A percentile compares a stretch with the other conserved stretches of the same genome.
phyloP scores from a whole-genome alignment of 2,888 invertebrate species.

The Sphaeridia pumilis region DNA sequence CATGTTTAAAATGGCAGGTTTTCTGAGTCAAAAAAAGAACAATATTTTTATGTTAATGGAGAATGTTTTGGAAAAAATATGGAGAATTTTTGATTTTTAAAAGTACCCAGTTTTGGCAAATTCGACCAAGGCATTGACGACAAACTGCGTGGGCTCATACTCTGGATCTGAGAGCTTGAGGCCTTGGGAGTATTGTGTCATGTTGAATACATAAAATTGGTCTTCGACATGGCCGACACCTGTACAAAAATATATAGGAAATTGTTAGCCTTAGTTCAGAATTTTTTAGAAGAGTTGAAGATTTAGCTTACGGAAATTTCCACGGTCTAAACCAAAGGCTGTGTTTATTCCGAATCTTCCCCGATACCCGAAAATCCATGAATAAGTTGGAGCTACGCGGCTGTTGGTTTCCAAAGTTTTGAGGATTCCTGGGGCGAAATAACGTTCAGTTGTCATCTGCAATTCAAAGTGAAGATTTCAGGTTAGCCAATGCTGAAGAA shows the following conservation, averaged over 20 bases:
- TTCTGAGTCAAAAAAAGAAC: not conserved
- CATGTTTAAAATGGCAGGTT: not conserved
- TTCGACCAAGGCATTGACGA: not conserved
- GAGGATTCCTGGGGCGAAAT: constrained; percentile 5
- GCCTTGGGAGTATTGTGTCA: constrained; percentile 6
- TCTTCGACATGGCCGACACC: constrained; percentile 9
- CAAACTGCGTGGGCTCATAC: constrained; percentile 3
- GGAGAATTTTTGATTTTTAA: not conserved
- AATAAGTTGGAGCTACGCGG: constrained; percentile 10
- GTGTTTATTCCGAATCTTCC: constrained; percentile 8
- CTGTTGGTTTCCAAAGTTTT: constrained; percentile 4
- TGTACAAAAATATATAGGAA: not conserved
- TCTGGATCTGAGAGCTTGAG: constrained; percentile 7
- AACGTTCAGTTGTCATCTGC: constrained; percentile 11
- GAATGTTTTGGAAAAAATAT: not conserved
- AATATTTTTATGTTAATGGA: too few relatives aligned
- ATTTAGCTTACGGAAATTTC: constrained; percentile 6
- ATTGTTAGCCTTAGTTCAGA: not conserved
- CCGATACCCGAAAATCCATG: constrained; percentile 2
- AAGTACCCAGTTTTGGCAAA: constrained; percentile 10
- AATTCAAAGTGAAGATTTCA: too few relatives aligned
- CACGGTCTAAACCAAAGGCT: constrained; percentile 6
- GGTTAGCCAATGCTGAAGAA: too few relatives aligned
- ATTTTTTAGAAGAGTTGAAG: not conserved
- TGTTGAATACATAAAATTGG: constrained; percentile 12